Evolutionary conservation across 1,140 invertebrate genomes (phyloP).

Genomic region (Listronotus oregonensis): DNA sequence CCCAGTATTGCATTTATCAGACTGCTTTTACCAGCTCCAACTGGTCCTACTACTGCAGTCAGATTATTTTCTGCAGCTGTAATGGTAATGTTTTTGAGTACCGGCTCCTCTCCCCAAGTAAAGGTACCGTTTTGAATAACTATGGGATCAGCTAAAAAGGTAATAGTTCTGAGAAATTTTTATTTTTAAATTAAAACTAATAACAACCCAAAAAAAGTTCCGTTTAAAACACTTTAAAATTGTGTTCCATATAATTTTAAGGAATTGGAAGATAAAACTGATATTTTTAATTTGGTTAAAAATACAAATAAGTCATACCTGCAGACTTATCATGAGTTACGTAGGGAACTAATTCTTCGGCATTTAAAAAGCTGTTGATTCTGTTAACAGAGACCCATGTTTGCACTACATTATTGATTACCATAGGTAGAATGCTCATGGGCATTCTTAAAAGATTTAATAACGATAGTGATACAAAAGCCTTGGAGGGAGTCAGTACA

Average conservation of each 20-base stretch:
- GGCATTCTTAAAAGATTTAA: constrained; percentile 98
- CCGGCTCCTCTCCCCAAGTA: constrained; percentile 71
- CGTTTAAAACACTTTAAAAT: too few species aligned
- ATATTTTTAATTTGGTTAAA: too few species aligned
- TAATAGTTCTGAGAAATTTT: too few species aligned
- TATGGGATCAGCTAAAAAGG: constrained; percentile 35
- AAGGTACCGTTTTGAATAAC: constrained; percentile 65
- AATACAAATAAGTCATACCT: constrained; percentile 59
- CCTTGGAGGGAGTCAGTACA: constrained; percentile 84
- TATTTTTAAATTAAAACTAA: too few species aligned
- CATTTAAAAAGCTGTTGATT: constrained; percentile 89
- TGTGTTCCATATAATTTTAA: too few species aligned
- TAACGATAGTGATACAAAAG: constrained; percentile 94
- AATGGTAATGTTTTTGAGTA: constrained; percentile 75
- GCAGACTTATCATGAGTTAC: constrained; percentile 75
- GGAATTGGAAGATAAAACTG: too few species aligned
- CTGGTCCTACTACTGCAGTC: constrained; percentile 83
- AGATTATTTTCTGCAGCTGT: constrained; percentile 69
- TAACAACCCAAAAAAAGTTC: too few species aligned
- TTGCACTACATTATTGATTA: constrained; percentile 81
- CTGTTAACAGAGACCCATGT: constrained; percentile 78
- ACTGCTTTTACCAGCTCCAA: constrained; percentile 90
- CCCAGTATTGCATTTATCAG: constrained; percentile 83
- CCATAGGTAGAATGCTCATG: constrained; percentile 84
- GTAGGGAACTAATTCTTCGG: constrained; percentile 76